Evolutionary conservation across 2,113 vertebrate species (phyloP).

Genomic region (Hassar affinis): DNA sequence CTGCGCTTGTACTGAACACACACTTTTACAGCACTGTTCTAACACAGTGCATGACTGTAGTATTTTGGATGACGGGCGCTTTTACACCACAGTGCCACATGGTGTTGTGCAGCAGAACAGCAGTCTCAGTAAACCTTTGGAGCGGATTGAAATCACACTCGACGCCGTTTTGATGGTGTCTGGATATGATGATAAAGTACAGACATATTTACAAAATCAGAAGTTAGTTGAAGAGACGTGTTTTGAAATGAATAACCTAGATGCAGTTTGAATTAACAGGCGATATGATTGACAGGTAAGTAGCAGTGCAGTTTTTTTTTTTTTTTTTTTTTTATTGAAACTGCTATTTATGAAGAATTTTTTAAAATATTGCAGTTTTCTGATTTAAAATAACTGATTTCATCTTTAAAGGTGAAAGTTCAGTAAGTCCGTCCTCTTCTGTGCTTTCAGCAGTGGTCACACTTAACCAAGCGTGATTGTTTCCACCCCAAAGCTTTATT

Average conservation of each 20-base stretch:
- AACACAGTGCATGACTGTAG: neutral
- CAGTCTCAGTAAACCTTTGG: no score
- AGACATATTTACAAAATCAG: no score
- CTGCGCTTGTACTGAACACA: neutral
- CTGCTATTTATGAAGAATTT: neutral
- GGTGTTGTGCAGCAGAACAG: constrained; percentile 61
- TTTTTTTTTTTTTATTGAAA: neutral
- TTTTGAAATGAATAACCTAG: neutral
- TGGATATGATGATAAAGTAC: no score
- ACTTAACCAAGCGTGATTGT: constrained; percentile 14
- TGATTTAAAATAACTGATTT: neutral
- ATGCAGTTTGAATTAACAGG: neutral
- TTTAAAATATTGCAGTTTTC: neutral
- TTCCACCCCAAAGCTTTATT: constrained; percentile 2
- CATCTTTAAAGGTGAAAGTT: constrained; percentile 17
- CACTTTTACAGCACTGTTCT: neutral
- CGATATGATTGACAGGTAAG: neutral
- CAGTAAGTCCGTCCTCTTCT: neutral
- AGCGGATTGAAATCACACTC: no score
- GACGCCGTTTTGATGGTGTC: no score
- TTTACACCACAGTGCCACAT: constrained; percentile 66
- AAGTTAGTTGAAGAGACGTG: neutral
- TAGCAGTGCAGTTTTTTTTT: no score
- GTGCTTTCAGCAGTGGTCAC: neutral
- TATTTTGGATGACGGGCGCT: constrained; percentile 50